These are phyloP conservation scores for Tringa solitaria DNA, from an alignment of 2,113 vertebrate species.

Conservation along the genomic window DNA sequence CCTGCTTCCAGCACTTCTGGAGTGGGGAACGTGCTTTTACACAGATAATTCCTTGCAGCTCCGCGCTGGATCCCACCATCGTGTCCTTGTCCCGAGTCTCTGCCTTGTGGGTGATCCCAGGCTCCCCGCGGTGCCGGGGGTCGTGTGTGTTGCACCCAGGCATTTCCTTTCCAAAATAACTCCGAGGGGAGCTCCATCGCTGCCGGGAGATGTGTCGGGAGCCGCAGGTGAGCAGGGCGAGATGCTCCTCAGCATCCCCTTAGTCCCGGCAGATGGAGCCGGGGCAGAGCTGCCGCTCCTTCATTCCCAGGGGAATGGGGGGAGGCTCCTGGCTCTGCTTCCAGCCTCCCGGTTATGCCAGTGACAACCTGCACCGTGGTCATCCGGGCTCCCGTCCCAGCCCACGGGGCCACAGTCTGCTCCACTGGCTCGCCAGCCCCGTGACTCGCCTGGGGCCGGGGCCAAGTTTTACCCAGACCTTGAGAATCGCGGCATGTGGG, in stretches of 20 bases:
- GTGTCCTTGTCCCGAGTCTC: neutral
- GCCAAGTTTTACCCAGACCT: neutral
- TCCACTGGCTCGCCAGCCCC: neutral
- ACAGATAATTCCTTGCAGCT: fast-evolving
- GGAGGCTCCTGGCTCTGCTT: neutral
- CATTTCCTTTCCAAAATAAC: neutral
- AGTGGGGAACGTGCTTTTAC: neutral
- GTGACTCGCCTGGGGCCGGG: neutral
- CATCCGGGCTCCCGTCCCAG: neutral
- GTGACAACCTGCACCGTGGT: neutral
- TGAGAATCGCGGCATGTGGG: neutral
- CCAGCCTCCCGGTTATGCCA: neutral
- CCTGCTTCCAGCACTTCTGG: neutral
- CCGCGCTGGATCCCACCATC: neutral
- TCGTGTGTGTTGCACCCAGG: neutral
- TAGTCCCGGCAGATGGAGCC: neutral
- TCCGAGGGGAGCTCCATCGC: neutral
- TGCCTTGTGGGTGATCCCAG: neutral
- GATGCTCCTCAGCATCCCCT: neutral
- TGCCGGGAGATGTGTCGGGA: neutral
- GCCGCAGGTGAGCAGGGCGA: neutral
- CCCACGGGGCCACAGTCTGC: neutral
- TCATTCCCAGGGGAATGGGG: too few relatives aligned
- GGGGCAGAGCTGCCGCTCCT: neutral
- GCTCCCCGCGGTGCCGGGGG: neutral